These are phyloP conservation scores for Crocodylus rhombifer DNA, from an alignment of 2,797 vertebrate species.

Conservation along the genomic window DNA sequence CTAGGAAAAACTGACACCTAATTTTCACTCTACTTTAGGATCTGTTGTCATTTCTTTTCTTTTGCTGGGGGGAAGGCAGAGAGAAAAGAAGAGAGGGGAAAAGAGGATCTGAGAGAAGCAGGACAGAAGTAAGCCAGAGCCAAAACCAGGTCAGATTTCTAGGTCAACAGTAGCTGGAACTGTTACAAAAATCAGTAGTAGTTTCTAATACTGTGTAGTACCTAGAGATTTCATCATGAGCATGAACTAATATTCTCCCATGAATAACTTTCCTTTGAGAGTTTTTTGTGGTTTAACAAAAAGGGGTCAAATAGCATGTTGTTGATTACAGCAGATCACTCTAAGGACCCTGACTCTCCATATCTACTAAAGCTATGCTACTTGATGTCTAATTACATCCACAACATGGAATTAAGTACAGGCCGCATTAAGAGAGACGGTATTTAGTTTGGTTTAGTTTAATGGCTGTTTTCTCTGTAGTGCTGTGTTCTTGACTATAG, in stretches of 20 bases:
- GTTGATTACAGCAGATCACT: slow-evolving; percentile 72
- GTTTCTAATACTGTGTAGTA: slow-evolving; percentile 52
- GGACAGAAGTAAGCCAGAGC: neutral
- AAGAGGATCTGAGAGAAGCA: neutral
- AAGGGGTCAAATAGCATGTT: slow-evolving; percentile 54
- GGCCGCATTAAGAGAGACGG: slow-evolving; percentile 70
- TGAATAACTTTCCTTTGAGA: slow-evolving; percentile 69
- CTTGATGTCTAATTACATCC: slow-evolving; percentile 61
- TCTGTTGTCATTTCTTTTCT: slow-evolving; percentile 37
- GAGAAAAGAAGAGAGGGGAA: neutral
- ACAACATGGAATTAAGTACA: slow-evolving; percentile 46
- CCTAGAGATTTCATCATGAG: slow-evolving; percentile 56
- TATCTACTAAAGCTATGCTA: slow-evolving; percentile 5
- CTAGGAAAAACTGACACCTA: neutral
- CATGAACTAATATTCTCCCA: slow-evolving; percentile 37
- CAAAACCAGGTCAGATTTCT: slow-evolving; percentile 59
- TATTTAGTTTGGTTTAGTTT: slow-evolving; percentile 65
- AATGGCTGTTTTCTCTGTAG: slow-evolving; percentile 68
- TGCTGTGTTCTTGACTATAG: slow-evolving; percentile 71
- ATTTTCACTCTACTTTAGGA: slow-evolving; percentile 44
- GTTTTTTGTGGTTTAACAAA: slow-evolving; percentile 54
- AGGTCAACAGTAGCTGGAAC: slow-evolving; percentile 63
- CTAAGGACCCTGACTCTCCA: slow-evolving; percentile 72
- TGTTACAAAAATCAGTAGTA: slow-evolving; percentile 8
- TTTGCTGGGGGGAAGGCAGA: slow-evolving; percentile 20